Percentiles rank a stretch among this genome's conserved stretches.
Conservation (phyloP, 2,113 vertebrate genomes). For the Ranitomeya imitator region DNA sequence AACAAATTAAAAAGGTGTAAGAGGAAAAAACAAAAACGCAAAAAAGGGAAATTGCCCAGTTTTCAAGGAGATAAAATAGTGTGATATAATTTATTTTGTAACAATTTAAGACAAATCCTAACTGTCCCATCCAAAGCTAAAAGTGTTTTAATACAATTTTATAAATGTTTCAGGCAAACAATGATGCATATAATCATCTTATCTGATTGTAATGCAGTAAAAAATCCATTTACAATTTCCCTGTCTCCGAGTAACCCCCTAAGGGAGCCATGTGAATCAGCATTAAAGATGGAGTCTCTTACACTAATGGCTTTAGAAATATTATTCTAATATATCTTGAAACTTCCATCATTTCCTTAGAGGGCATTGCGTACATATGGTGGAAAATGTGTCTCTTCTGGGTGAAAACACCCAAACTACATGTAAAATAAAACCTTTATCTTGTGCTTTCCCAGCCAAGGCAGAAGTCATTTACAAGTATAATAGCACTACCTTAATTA, state of each 20-base stretch:
- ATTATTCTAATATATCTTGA: conserved; percentile 54
- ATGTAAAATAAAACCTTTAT: neutral
- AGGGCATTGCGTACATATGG: conserved; percentile 55
- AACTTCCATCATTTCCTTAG: conserved; percentile 36
- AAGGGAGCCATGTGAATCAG: conserved; percentile 42
- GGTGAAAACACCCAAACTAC: neutral
- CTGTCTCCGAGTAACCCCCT: conserved; percentile 15
- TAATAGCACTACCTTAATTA: neutral
- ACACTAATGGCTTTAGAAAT: conserved; percentile 33
- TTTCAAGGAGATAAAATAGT: neutral
- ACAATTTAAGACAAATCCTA: neutral
- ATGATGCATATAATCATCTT: conserved; percentile 30
- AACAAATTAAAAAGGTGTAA: too few species aligned
- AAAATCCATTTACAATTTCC: conserved; percentile 42
- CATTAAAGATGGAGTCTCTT: conserved; percentile 49
- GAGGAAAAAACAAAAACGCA: too few species aligned
- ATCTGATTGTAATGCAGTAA: conserved; percentile 11
- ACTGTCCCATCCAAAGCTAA: neutral
- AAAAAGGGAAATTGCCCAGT: too few species aligned
- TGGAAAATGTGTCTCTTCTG: conserved; percentile 47
- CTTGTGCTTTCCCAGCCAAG: conserved; percentile 2
- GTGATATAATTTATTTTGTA: neutral
- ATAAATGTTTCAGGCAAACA: conserved; percentile 41
- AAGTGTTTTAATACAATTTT: conserved; percentile 20
- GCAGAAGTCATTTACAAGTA: neutral